Evolutionary conservation across 2,797 vertebrate species (phyloP), one percentile per base, ranked within the genome.

Genomic region (Lates japonicus): DNA sequence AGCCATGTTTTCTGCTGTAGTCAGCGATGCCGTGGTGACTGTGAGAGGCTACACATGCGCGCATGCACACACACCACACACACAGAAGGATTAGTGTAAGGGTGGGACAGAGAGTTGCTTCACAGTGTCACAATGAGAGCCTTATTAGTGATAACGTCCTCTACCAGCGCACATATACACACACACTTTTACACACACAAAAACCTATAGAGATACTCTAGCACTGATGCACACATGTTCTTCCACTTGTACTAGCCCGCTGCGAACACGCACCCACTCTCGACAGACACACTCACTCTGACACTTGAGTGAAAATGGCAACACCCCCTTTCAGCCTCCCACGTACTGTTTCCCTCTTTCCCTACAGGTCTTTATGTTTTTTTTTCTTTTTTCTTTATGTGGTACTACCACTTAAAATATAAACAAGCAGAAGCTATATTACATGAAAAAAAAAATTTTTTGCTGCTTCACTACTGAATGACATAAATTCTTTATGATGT

Each of bases 1-100:
- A 1, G 98, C 98, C 98, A 99, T 99, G 81, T 99, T 99, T 95
- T 99, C 98, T 19, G 98, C 98, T 16, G 97, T 98, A 90, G 97
- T 99, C 92, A 99, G 96, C 80, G 95, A 96, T 2, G 97, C 95
- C 2, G 98, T 98, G 46, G 98, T 99, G 94, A 99, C 98, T 84
- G 96, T 99, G 90, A 99, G 97, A 90, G 98, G 98, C 98, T 99
- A 82, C 6, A 72, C 80, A 75, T 35, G 33, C 67, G 54, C 82
- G 54, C 62, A 58, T 39, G 31, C 64, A 61, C 80, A 60, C 48
- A 74, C 37, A 72, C 46, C 63, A 78, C 37, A 78, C 78, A 76
- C 74, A 80, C 60, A 84, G 57, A 87, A 19, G 49, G 70, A 77
- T 84, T 72, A 85, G 83, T 84, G 78, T 81, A 57, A 86, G 82